Evolutionary conservation across 2,888 invertebrate genomes (phyloP).

Genomic region (Troides helena): DNA sequence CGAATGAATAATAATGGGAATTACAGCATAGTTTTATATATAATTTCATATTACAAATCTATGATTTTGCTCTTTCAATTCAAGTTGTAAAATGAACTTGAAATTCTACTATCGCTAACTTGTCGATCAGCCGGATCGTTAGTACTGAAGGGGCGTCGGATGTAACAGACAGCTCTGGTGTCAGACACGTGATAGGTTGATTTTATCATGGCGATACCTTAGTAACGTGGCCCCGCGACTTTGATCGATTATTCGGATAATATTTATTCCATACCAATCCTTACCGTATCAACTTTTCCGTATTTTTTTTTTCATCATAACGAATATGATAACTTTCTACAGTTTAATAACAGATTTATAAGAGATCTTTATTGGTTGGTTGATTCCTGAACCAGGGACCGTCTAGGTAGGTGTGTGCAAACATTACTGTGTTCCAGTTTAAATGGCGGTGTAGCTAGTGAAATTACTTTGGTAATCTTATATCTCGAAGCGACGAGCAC

Average conservation of each 20-base stretch:
- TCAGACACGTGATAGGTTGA: slow-evolving; percentile 53
- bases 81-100: slow-evolving; percentile 9
- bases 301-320: no score
- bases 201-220: slow-evolving; percentile 57
- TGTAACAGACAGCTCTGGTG: slow-evolving; percentile 50
- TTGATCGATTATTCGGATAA: background rate
- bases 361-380: no score
- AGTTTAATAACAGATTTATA: no score
- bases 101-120: slow-evolving; percentile 2
- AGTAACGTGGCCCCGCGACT: slow-evolving; percentile 39
- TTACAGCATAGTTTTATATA: background rate
- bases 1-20: no score
- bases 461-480: no score
- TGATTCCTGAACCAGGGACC: no score
- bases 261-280: background rate
- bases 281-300: no score
- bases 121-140: slow-evolving; percentile 14
- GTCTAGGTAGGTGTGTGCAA: no score
- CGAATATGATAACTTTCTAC: no score
- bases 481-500: no score
- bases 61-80: background rate
- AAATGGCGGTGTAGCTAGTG: no score
- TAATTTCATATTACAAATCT: background rate
- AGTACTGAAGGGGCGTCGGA: slow-evolving; percentile 35
- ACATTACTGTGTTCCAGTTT: no score